Evolutionary conservation across 2,113 vertebrate genomes (phyloP).

Genomic region (Piliocolobus tephrosceles): DNA sequence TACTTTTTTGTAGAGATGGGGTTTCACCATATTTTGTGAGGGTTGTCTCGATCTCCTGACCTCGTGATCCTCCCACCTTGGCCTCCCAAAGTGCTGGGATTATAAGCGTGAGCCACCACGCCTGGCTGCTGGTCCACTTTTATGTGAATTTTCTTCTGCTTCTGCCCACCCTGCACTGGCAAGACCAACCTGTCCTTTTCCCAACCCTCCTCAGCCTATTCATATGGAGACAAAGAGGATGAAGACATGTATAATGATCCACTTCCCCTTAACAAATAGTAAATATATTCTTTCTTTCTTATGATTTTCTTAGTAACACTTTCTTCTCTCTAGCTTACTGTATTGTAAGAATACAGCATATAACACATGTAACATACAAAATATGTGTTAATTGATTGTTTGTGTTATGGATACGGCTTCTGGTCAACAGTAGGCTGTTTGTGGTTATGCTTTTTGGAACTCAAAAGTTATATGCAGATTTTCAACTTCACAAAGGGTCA

Average conservation of each 20-base stretch:
- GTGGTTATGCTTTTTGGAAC: not conserved
- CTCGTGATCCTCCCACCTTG: too few relatives aligned
- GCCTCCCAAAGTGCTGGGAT: too few relatives aligned
- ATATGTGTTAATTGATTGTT: not conserved
- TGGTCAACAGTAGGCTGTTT: not conserved
- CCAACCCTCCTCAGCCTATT: not conserved
- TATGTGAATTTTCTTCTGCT: not conserved
- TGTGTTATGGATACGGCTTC: not conserved
- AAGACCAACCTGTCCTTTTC: not conserved
- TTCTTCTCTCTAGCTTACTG: not conserved
- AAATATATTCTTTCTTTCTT: not conserved
- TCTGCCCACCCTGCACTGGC: not conserved
- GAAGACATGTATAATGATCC: not conserved
- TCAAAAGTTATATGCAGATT: not conserved
- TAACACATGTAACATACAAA: not conserved
- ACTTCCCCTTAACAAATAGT: not conserved
- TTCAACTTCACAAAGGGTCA: not conserved
- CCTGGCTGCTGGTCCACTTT: not conserved
- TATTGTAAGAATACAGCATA: not conserved
- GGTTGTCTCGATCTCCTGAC: too few relatives aligned
- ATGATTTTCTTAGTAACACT: not conserved
- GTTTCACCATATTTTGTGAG: too few relatives aligned
- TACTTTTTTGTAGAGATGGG: too few relatives aligned
- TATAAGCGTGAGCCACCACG: fast-evolving
- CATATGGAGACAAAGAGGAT: not conserved